Base-by-base conservation (phyloP, 1,140 invertebrate genomes). In the Olivierus martensii region DNA sequence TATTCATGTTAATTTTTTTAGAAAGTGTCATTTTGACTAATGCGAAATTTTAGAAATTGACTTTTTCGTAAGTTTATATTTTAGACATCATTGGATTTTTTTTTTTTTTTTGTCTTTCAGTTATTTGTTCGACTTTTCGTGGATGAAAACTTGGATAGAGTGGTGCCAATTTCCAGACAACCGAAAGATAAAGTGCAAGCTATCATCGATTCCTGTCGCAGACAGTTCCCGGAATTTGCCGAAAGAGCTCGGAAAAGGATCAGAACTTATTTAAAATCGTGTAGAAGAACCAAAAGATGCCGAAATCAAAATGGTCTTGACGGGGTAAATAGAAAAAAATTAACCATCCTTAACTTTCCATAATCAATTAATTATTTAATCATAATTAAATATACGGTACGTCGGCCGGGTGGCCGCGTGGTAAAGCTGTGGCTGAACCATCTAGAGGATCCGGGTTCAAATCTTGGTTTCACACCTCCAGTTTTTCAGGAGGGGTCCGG, bases 51-150 rank as follows among this genome's bases (percentile, higher is more conserved):
- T n/a, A n/a, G n/a, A n/a, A n/a, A n/a, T n/a, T n/a, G n/a, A n/a
- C n/a, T n/a, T n/a, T n/a, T n/a, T 28, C 9, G 28, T 28, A 28
- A 28, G 9, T 28, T 28, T 0, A 28, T 28, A 28, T 6, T 28
- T 28, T 28, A 28, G 9, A 28, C 1, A 2, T 28, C n/a, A n/a
- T n/a, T n/a, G n/a, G n/a, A n/a, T n/a, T n/a, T n/a, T n/a, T n/a
- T n/a, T n/a, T n/a, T 28, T 28, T 9, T 28, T 28, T 28, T 9
- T 9, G 28, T 14, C 12, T 41, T 41, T 58, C 77, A 95, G 90
- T 94, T 96, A 90, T 95, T 96, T 71, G 90, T 94, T 39, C 79
- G 91, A 35, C 75, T 95, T 49, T 96, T 96, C 70, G 91, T 95
- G 38, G 91, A 96, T 68, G 91, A 96, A 74, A 95, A 95, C 69